Percentiles rank a stretch among this genome's conserved stretches.
phyloP scores from a whole-genome alignment of 2,888 invertebrate genomes.

The Torymus aiolomorphi region DNA sequence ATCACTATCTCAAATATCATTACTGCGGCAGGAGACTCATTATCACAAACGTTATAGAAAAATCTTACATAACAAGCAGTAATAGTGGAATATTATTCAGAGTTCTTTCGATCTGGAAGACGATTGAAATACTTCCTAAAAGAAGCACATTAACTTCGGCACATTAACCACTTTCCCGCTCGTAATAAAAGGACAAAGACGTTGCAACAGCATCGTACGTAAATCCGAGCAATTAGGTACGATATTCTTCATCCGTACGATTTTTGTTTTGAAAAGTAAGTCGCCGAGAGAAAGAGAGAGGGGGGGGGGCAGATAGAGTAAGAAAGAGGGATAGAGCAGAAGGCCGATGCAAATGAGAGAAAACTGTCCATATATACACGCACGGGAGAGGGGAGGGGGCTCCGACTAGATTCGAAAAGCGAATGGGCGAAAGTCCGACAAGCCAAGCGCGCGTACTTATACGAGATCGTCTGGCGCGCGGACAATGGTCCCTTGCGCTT shows the following conservation, averaged over 20 bases:
- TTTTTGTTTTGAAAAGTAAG: background rate
- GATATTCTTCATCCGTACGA: background rate
- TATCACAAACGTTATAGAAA: too few species aligned
- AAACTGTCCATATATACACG: background rate
- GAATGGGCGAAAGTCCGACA: slow-evolving; percentile 19
- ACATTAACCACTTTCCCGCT: too few species aligned
- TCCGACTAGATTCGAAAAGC: background rate
- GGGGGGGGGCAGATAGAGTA: background rate
- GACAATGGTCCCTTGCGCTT: background rate
- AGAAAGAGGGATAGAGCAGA: background rate
- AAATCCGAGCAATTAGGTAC: background rate
- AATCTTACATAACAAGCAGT: too few species aligned
- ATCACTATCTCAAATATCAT: too few species aligned
- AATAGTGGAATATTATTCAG: too few species aligned
- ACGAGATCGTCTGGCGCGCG: background rate
- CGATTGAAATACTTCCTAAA: too few species aligned
- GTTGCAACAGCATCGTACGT: too few species aligned
- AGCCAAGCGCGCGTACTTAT: background rate
- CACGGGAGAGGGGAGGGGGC: background rate
- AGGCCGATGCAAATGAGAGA: slow-evolving; percentile 49
- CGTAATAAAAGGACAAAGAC: too few species aligned
- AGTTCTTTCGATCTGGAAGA: too few species aligned
- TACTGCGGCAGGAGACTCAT: too few species aligned
- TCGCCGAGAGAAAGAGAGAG: background rate
- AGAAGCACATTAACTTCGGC: too few species aligned